Evolutionary conservation across 2,797 vertebrate species (phyloP).

Genomic region (Enteromius unitaeniatus): DNA sequence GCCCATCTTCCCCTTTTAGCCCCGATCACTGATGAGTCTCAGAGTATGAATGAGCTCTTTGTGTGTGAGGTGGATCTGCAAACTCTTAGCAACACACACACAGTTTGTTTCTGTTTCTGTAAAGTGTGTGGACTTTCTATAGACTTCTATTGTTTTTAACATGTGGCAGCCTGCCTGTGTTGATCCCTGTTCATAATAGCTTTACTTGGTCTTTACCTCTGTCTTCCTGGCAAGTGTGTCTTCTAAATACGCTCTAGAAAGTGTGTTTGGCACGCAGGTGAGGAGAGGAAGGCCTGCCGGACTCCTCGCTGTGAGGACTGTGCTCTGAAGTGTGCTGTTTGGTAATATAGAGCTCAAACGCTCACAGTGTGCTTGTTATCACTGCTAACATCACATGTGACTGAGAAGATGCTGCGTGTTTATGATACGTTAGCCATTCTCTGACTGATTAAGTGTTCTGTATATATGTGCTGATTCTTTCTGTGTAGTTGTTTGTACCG

Average conservation of each 20-base stretch:
- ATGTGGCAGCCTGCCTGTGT: slow-evolving; percentile 69
- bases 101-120: no score
- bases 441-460: neutral
- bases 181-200: slow-evolving; percentile 73
- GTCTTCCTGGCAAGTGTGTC: slow-evolving; percentile 70
- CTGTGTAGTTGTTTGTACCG: neutral
- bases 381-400: slow-evolving; percentile 12
- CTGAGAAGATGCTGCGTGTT: slow-evolving; percentile 25
- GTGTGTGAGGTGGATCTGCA: slow-evolving; percentile 37
- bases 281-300: slow-evolving; percentile 60
- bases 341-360: slow-evolving; percentile 32
- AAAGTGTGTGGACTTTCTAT: no score
- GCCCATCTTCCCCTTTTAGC: no score
- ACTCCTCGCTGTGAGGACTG: slow-evolving; percentile 55
- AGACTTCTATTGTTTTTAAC: no score
- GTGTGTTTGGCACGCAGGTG: slow-evolving; percentile 75
- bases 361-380: slow-evolving; percentile 26
- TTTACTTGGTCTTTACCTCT: slow-evolving; percentile 24
- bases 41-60: neutral
- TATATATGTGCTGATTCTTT: neutral
- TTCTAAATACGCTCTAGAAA: slow-evolving; percentile 75
- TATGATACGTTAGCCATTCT: slow-evolving; percentile 17
- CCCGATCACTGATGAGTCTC: neutral
- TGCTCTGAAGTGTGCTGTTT: slow-evolving; percentile 46
- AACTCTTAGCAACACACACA: slow-evolving; percentile 44